These are phyloP conservation scores for Arctia plantaginis DNA, from an alignment of 2,888 invertebrate genomes.

Conservation along the genomic window DNA sequence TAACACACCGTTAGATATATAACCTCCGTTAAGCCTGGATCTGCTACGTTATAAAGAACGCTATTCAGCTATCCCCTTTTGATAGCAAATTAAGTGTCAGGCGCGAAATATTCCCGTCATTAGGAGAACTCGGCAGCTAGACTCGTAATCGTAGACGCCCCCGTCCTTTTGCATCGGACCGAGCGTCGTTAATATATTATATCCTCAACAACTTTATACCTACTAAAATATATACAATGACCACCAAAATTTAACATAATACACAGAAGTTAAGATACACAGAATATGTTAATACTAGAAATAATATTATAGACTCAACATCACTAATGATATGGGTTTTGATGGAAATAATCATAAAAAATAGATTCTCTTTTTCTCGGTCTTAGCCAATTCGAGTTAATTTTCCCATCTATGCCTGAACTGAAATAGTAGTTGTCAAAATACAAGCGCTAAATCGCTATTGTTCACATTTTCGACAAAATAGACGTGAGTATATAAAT, in stretches of 20 bases:
- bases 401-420: too few species aligned
- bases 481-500: too few species aligned
- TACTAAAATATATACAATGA: background rate
- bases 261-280: background rate
- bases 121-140: conserved; percentile 73
- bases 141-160: conserved; percentile 73
- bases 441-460: too few species aligned
- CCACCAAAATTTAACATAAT: background rate
- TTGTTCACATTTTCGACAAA: too few species aligned
- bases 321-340: too few species aligned
- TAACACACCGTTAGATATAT: conserved; percentile 13
- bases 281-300: background rate
- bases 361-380: too few species aligned
- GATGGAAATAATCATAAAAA: too few species aligned
- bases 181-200: conserved; percentile 48
- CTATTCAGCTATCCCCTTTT: conserved; percentile 69
- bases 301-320: too few species aligned
- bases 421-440: too few species aligned
- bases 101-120: conserved; percentile 82
- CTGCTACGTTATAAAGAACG: conserved; percentile 60
- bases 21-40: conserved; percentile 43
- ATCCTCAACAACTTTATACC: conserved; percentile 42
- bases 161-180: conserved; percentile 52
- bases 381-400: too few species aligned
- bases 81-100: conserved; percentile 84